Evolutionary conservation across 1,140 invertebrate genomes (phyloP).

Genomic region (Argopecten irradians): DNA sequence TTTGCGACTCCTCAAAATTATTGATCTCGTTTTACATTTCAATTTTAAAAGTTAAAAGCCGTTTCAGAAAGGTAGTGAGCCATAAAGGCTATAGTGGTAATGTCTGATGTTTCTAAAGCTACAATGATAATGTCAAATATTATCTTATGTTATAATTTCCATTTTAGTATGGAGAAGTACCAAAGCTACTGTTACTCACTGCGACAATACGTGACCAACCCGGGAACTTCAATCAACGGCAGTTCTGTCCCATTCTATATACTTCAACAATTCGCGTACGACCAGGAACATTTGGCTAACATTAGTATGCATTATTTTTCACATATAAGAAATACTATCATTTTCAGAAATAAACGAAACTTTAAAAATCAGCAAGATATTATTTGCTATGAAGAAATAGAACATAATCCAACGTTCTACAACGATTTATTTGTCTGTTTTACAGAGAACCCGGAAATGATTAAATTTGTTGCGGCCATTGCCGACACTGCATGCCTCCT

Average conservation of each 20-base stretch:
- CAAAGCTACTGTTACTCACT: background rate
- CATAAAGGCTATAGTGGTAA: too few relatives aligned
- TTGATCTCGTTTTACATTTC: too few relatives aligned
- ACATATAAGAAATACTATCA: background rate
- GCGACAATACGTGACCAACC: background rate
- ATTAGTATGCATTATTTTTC: background rate
- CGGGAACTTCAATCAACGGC: background rate
- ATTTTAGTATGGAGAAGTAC: background rate
- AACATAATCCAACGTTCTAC: too few relatives aligned
- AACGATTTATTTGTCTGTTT: background rate
- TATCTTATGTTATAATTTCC: background rate
- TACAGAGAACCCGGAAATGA: constrained; percentile 3
- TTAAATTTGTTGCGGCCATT: background rate
- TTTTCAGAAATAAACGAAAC: too few relatives aligned
- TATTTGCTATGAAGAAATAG: too few relatives aligned
- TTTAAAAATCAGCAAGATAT: too few relatives aligned
- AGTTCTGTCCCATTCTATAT: constrained; percentile 15
- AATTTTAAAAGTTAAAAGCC: too few relatives aligned
- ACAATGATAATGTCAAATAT: too few relatives aligned
- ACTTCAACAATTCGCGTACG: constrained; percentile 13
- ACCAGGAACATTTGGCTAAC: background rate
- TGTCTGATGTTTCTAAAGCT: too few relatives aligned
- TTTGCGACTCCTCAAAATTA: too few relatives aligned
- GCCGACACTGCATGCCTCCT: background rate
- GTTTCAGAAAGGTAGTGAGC: too few relatives aligned